Base-by-base conservation (phyloP, 2,888 invertebrate species). In the Pachydiplax longipennis region DNA sequence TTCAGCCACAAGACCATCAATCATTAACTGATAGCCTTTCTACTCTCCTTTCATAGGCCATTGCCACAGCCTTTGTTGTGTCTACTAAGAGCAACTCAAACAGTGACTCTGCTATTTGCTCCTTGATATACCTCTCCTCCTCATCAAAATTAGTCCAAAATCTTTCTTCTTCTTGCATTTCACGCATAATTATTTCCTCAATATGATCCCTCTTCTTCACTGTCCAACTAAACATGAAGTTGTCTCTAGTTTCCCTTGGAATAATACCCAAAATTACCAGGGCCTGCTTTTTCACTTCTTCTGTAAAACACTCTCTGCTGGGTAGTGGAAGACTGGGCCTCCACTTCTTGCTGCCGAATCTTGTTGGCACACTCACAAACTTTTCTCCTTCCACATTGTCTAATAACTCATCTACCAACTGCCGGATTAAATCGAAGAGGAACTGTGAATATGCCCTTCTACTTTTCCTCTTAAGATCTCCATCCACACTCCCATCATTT, bases 121-220 rank as follows among this genome's bases (percentile, higher is more conserved):
- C 95, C 92, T 97, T 96, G 37, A 97, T 96, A 65, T 95, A 95
- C 35, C 95, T 94, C 93, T 97, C 97, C 92, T 97, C 97, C 87
- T 95, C 94, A 93, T 96, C 96, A 93, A 96, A 97, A 93, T 96
- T 96, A 0, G 96, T 96, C 97, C 97, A 97, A 92, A 96, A 95
- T 22, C 95, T 94, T 93, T 97, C 97, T 92, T 97, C 97, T 90
- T 95, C 96, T 92, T 96, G 96, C 90, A 96, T 95, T 93, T 97
- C 97, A 91, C 96, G 94, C 53, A 97, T 95, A 91, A 97, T 94
- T 91, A 97, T 95, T 92, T 96, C 96, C 93, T 97, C 97, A 2
- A 97, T 96, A 92, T 96, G 95, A 93, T 97, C 97, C 81, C 96
- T 94, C 92, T 96, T 95, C 92, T 96, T 96, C 35, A 95, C 94